phyloP scores from a whole-genome alignment of 2,797 vertebrate species.

The Onychomys torridus region DNA sequence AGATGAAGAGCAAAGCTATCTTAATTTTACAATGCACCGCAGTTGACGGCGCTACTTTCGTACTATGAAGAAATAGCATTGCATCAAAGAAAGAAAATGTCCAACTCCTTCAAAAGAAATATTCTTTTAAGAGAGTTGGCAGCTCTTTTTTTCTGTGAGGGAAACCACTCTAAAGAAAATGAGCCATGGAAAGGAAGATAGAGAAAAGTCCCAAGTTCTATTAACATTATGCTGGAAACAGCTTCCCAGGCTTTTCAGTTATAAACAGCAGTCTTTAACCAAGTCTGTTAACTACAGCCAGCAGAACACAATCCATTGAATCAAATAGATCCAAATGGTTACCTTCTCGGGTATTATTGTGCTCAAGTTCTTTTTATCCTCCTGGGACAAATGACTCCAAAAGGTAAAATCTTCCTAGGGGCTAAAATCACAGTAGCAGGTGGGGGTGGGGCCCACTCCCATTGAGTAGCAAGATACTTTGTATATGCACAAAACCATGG shows the following conservation, averaged over 20 bases:
- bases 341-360: neutral
- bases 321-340: neutral
- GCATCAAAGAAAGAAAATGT: neutral
- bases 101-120: neutral
- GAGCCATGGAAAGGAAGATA: neutral
- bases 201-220: neutral
- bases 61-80: neutral
- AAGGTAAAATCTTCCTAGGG: neutral
- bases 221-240: neutral
- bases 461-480: neutral
- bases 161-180: neutral
- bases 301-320: neutral
- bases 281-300: constrained; percentile 9
- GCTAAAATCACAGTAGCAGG: neutral
- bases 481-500: neutral
- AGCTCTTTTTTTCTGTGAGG: constrained; percentile 22
- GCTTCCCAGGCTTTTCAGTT: neutral
- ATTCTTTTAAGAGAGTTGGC: neutral
- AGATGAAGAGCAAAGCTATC: neutral
- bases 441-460: neutral
- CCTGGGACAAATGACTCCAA: neutral
- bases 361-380: constrained; percentile 1
- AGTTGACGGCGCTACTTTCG: neutral
- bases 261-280: neutral
- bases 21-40: neutral